phyloP scores from a whole-genome alignment of 2,797 vertebrate genomes.

The Anguilla obscura region DNA sequence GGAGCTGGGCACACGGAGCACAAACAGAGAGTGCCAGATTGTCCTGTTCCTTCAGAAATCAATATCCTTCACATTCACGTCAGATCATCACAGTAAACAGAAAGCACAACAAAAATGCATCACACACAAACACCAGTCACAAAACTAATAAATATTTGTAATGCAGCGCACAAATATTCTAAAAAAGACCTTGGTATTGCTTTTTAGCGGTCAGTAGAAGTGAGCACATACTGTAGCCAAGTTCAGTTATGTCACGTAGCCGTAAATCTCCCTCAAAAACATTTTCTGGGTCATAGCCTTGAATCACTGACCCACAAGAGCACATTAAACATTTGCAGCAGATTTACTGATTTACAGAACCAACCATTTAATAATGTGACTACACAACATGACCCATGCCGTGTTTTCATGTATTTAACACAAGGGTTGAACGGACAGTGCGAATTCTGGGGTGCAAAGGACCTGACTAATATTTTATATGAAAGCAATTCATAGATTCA shows the following conservation, averaged over 20 bases:
- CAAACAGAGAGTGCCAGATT: background rate
- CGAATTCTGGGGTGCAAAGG: background rate
- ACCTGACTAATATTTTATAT: background rate
- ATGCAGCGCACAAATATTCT: background rate
- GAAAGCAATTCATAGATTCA: background rate
- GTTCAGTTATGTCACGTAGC: background rate
- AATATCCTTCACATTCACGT: background rate
- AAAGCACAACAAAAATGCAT: background rate
- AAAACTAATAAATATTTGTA: background rate
- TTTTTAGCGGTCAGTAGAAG: background rate
- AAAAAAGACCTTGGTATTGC: background rate
- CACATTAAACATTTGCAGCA: background rate
- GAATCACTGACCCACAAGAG: background rate
- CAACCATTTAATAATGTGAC: background rate
- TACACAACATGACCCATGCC: background rate
- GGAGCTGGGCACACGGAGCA: background rate
- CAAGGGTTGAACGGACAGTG: background rate
- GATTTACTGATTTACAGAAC: background rate
- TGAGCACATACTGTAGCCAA: background rate
- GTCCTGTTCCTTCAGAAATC: slow-evolving; percentile 4
- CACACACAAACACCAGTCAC: background rate
- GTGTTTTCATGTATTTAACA: background rate
- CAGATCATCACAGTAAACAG: background rate
- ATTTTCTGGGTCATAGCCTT: background rate
- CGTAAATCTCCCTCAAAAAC: background rate